Evolutionary conservation across 1,140 invertebrate species (phyloP).

Genomic region (Fopius arisanus): DNA sequence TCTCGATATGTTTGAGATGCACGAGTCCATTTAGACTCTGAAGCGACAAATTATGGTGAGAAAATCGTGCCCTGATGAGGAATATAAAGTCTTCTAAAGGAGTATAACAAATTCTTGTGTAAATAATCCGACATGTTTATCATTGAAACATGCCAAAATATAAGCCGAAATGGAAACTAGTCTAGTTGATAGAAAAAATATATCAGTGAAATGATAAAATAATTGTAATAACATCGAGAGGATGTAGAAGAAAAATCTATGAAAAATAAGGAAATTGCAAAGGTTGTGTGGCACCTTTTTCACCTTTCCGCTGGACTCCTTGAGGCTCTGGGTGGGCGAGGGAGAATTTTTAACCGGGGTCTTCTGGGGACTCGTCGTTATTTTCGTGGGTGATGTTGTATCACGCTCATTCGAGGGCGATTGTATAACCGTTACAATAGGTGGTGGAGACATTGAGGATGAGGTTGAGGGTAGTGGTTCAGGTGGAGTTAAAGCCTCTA

Average conservation of each 20-base stretch:
- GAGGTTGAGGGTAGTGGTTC: constrained; percentile 65
- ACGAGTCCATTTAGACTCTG: too few relatives aligned
- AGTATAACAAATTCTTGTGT: too few relatives aligned
- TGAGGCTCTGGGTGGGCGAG: constrained; percentile 68
- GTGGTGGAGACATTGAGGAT: constrained; percentile 62
- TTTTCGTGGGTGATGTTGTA: constrained; percentile 56
- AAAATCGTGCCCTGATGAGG: too few relatives aligned
- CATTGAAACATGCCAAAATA: too few relatives aligned
- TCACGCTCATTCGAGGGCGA: constrained; percentile 56
- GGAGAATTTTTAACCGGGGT: constrained; percentile 63
- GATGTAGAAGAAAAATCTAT: constrained; percentile 10
- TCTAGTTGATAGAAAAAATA: not conserved
- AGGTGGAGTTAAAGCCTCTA: constrained; percentile 62
- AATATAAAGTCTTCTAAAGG: too few relatives aligned
- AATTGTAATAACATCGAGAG: not conserved
- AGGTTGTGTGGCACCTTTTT: constrained; percentile 68
- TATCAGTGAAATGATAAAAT: not conserved
- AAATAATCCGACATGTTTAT: too few relatives aligned
- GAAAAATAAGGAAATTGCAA: constrained; percentile 11
- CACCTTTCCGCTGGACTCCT: constrained; percentile 68
- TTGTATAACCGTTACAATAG: constrained; percentile 62
- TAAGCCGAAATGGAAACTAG: not conserved
- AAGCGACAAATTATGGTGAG: too few relatives aligned
- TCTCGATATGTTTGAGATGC: too few relatives aligned
- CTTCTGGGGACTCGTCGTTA: constrained; percentile 60